Base-by-base conservation (phyloP, 2,797 vertebrate genomes). In the Xerus rutilus region DNA sequence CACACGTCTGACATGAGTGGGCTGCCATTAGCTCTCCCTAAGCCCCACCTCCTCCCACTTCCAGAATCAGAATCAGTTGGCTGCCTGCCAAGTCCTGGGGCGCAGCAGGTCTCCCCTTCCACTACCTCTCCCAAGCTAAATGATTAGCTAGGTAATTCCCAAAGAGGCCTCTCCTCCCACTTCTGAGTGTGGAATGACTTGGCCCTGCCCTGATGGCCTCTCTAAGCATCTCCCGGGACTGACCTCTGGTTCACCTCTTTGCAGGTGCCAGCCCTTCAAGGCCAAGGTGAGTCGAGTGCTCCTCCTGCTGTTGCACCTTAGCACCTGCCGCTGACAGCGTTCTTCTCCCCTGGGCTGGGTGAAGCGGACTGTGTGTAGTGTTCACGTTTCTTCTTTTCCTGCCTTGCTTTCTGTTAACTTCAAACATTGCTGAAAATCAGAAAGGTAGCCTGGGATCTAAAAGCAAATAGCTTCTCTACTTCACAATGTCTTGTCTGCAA, bases 131-230 rank as follows among this genome's bases (percentile, higher is more conserved):
- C 43, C 45, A 28, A 47, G 49, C 72, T 84, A 39, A 89, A 84
- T 93, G 83, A 97, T 93, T 94, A 93, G 52, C 72, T 9, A 93
- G 47, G 65, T 91, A 43, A 86, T 91, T 78, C 47, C 77, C 49
- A 74, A 23, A 39, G 67, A 45, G 32, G 70, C 10, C 7, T 85
- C 86, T 52, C 25, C 21, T 49, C 15, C 70, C 0, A 25, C 21
- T 83, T 64, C 43, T 67, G 20, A 43, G 3, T 11, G 7, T 76
- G 72, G 23, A 7, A 21, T 81, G 74, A 73, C 9, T 28, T 23
- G 82, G 23, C 73, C 73, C 72, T 79, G 62, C 65, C 74, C 28
- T 18, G 54, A 47, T 10, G 43, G 57, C 3, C 25, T 5, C 15
- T 70, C n/a, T 10, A 4, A 72, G 28, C 49, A n/a, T 82, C 84